These are phyloP conservation scores for Ctenopoma kingsleyae DNA, from an alignment of 2,797 vertebrate species.

Conservation along the genomic window DNA sequence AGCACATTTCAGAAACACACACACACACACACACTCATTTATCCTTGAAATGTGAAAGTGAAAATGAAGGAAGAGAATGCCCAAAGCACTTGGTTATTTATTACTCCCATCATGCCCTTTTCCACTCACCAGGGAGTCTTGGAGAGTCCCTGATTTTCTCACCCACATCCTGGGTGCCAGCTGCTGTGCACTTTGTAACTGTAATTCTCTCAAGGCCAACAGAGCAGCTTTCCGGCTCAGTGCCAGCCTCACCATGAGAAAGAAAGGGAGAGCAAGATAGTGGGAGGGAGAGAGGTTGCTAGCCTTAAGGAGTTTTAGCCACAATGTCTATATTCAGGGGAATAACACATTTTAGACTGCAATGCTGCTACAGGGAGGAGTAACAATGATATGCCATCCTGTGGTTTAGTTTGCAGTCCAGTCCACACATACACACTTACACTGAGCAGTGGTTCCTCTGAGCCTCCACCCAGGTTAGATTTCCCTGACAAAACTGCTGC, in stretches of 20 bases:
- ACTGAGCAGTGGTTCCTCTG: constrained; percentile 36
- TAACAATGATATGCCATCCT: constrained; percentile 60
- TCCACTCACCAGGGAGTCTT: constrained; percentile 26
- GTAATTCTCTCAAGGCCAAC: constrained; percentile 54
- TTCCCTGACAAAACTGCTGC: constrained; percentile 53
- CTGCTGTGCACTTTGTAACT: constrained; percentile 41
- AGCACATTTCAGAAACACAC: constrained; percentile 16
- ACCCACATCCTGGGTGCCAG: constrained; percentile 60
- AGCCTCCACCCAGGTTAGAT: constrained; percentile 59
- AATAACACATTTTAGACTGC: constrained; percentile 50
- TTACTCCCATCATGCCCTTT: constrained; percentile 27
- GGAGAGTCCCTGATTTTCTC: constrained; percentile 71
- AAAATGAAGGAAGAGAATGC: constrained; percentile 29
- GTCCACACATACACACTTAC: constrained; percentile 47
- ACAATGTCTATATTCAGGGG: constrained; percentile 49
- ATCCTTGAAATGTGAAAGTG: constrained; percentile 57
- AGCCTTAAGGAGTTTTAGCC: constrained; percentile 61
- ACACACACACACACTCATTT: constrained; percentile 5
- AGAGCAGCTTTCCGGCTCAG: constrained; percentile 22
- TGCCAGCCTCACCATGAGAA: constrained; percentile 44
- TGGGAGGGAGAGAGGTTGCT: constrained; percentile 32
- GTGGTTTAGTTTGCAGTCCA: constrained; percentile 47
- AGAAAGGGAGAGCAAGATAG: constrained; percentile 28
- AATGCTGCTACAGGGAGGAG: constrained; percentile 40
- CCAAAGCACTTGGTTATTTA: not conserved